Conservation (phyloP, 2,113 vertebrate genomes). For the Colaptes auratus region DNA sequence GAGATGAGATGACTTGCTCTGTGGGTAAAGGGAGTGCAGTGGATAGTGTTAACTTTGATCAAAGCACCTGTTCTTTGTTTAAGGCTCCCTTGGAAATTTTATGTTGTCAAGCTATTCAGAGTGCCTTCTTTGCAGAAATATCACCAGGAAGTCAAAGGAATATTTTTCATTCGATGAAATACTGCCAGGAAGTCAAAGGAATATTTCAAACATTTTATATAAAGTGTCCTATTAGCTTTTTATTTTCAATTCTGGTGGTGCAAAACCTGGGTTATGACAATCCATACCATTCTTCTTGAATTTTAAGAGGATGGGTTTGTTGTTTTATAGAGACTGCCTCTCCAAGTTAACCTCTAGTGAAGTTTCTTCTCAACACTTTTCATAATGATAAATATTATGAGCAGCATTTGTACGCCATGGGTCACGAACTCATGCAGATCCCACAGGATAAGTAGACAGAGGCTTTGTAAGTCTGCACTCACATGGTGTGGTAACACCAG, state of each 20-base stretch:
- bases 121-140: neutral
- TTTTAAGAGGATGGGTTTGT: neutral
- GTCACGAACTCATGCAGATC: neutral
- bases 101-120: neutral
- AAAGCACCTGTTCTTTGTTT: neutral
- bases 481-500: neutral
- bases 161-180: too few species aligned
- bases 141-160: fast-evolving
- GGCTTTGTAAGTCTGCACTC: neutral
- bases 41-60: neutral
- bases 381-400: neutral
- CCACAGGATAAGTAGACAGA: neutral
- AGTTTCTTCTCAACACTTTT: neutral
- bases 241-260: neutral
- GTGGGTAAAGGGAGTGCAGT: neutral
- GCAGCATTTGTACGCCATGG: neutral
- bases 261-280: neutral
- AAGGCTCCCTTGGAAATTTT: neutral
- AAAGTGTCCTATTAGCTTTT: neutral
- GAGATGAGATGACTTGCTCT: neutral
- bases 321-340: neutral
- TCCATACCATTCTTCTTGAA: neutral
- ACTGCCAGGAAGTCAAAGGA: too few species aligned
- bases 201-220: neutral
- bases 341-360: neutral